Evolutionary conservation across 2,888 invertebrate genomes (phyloP), one percentile per base, ranked within the genome.

Genomic region (Athalia rosae): DNA sequence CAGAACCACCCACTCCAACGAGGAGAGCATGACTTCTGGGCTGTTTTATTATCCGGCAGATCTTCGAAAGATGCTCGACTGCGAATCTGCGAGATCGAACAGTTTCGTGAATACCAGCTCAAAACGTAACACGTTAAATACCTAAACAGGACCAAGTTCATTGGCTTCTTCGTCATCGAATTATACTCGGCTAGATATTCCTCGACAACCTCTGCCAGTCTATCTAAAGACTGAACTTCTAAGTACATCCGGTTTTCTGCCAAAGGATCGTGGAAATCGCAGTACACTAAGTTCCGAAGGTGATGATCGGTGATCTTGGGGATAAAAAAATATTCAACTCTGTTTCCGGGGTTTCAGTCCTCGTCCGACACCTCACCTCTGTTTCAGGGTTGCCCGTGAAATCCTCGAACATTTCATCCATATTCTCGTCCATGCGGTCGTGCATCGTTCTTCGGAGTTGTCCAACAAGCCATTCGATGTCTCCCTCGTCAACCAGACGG

Each of bases 121-220:
- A 64, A 45, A 13, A 4, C 58, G 41, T 45, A 13, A 9, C 3
- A 63, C 45, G 3, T 4, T n/a, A 41, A 62, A 7, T 63, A 96
- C 94, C 95, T 94, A 90, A 97, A 97, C 50, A 98, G 91, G 4
- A 98, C 98, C 77, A 98, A 92, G 89, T 97, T 96, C 98, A 98
- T 98, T 0, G 98, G 98, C 86, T 98, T 98, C 90, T 97, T 98
- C 6, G 97, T 96, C 94, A 98, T 96, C 83, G 97, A 96, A 89
- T 98, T 98, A 88, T 95, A 98, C 87, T 98, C 98, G 0, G 94
- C 94, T 11, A 98, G 91, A 90, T 96, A 98, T 0, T 95, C 94
- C 80, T 98, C 97, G 0, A 97, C 97, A 0, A 96, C 95, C 0
- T 92, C 90, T 62, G 95, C 93, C 76, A 98, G 91, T 81, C 94